Percentiles rank a stretch among this genome's conserved stretches.
These are phyloP conservation scores for Scaptomyza reducta DNA, from an alignment of 2,888 invertebrate genomes.

Conservation along the genomic window DNA sequence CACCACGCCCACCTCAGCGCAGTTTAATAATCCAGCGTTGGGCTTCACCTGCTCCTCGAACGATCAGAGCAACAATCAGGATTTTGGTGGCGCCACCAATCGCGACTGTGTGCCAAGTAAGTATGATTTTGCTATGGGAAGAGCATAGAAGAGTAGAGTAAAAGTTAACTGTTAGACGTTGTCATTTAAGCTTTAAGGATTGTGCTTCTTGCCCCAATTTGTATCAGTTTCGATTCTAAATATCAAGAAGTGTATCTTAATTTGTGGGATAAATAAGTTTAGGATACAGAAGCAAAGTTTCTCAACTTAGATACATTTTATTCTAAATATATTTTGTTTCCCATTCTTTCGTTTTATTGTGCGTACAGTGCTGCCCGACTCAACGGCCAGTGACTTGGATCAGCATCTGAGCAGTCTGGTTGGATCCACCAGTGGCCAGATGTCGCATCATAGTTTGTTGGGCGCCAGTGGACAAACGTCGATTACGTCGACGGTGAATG, in stretches of 20 bases:
- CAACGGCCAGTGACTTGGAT: conserved; percentile 90
- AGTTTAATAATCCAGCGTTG: conserved; percentile 90
- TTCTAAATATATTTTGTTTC: neutral
- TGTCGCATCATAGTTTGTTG: conserved; percentile 84
- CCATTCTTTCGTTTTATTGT: neutral
- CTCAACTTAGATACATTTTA: no score
- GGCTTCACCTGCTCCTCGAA: conserved; percentile 89
- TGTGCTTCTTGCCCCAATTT: no score
- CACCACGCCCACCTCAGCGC: conserved; percentile 88
- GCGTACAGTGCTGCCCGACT: conserved; percentile 89
- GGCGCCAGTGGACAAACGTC: conserved; percentile 84
- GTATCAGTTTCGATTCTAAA: no score
- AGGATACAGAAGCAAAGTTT: no score
- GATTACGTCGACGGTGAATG: conserved; percentile 83
- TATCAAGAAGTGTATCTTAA: no score
- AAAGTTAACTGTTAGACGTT: no score
- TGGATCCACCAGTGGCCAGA: conserved; percentile 86
- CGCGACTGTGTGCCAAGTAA: conserved; percentile 85
- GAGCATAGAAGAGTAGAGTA: no score
- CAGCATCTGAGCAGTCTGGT: conserved; percentile 89
- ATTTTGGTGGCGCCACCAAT: conserved; percentile 86
- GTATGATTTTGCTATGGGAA: conserved; percentile 37
- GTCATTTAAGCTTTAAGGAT: no score
- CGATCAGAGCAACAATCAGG: conserved; percentile 87
- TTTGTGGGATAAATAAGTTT: no score